Conservation (phyloP, 2,113 vertebrate genomes). For the Kryptolebias marmoratus region DNA sequence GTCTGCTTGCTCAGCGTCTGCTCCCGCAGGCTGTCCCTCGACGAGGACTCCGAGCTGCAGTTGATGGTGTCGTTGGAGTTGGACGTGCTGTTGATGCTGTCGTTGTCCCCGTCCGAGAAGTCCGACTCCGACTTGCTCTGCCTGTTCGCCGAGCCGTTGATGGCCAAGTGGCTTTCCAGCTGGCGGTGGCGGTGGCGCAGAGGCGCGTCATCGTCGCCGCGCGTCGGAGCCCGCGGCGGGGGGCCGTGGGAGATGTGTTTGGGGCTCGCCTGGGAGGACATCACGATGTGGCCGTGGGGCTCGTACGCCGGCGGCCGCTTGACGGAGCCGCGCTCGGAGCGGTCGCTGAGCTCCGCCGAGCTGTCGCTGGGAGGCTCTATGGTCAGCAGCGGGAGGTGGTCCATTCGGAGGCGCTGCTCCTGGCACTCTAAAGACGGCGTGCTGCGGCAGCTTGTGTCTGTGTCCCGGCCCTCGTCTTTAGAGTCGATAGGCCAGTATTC, state of each 20-base stretch:
- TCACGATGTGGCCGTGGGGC: slow-evolving; percentile 80
- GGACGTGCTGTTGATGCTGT: slow-evolving; percentile 98
- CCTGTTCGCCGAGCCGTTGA: slow-evolving; percentile 92
- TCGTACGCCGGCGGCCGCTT: slow-evolving; percentile 87
- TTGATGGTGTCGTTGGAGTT: slow-evolving; percentile 99
- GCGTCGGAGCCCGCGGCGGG: slow-evolving; percentile 82
- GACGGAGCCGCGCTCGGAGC: slow-evolving; percentile 87
- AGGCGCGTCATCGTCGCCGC: slow-evolving; percentile 85
- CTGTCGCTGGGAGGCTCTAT: slow-evolving; percentile 96
- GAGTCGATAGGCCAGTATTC: slow-evolving; percentile 93
- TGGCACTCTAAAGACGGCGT: slow-evolving; percentile 91
- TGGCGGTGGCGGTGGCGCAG: slow-evolving; percentile 86
- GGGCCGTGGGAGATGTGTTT: slow-evolving; percentile 88
- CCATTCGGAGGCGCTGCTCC: slow-evolving; percentile 87
- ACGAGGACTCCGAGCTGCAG: slow-evolving; percentile 96
- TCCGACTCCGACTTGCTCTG: slow-evolving; percentile 97
- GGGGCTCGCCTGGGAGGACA: slow-evolving; percentile 87
- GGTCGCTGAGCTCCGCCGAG: slow-evolving; percentile 90
- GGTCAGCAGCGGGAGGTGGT: slow-evolving; percentile 92
- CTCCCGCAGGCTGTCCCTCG: slow-evolving; percentile 93
- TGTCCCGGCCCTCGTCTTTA: slow-evolving; percentile 89
- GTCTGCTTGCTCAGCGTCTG: slow-evolving; percentile 97
- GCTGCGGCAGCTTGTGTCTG: slow-evolving; percentile 91
- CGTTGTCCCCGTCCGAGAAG: slow-evolving; percentile 97
- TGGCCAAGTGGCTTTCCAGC: slow-evolving; percentile 90